Percentiles rank a stretch among this genome's conserved stretches.
Evolutionary conservation across 2,113 vertebrate species (phyloP).

Genomic region (Hemiprocne comata): DNA sequence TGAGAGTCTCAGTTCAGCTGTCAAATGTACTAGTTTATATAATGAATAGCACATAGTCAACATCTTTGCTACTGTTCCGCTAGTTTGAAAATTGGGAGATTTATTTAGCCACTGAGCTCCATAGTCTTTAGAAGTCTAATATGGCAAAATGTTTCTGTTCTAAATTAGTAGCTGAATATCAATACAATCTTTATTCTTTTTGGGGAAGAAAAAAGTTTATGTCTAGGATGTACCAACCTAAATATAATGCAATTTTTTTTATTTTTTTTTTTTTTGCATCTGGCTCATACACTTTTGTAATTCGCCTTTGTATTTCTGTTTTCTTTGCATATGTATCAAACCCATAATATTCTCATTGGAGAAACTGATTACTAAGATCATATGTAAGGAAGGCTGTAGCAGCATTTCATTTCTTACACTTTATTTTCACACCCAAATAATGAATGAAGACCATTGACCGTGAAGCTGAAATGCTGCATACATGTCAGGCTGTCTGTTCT

Average conservation of each 20-base stretch:
- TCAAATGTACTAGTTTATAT: constrained; percentile 32
- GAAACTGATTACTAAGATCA: not conserved
- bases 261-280: not conserved
- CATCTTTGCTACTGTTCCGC: constrained; percentile 58
- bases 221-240: not conserved
- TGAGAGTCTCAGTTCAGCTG: constrained; percentile 51
- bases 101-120: constrained; percentile 16
- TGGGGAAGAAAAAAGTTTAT: not conserved
- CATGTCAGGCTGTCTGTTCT: constrained; percentile 40
- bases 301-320: not conserved
- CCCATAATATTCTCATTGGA: not conserved
- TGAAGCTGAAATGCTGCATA: constrained; percentile 43
- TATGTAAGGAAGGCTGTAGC: not conserved
- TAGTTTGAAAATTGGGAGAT: constrained; percentile 21
- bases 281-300: not conserved
- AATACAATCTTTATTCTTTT: not conserved
- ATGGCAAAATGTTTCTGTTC: not conserved
- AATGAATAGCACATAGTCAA: constrained; percentile 23
- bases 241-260: not conserved
- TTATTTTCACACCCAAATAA: constrained; percentile 49
- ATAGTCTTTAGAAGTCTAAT: not conserved
- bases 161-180: not conserved
- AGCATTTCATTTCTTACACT: constrained; percentile 29
- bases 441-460: constrained; percentile 22
- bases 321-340: not conserved